Evolutionary conservation across 2,113 vertebrate genomes (phyloP).

Genomic region (Hemiprocne comata): DNA sequence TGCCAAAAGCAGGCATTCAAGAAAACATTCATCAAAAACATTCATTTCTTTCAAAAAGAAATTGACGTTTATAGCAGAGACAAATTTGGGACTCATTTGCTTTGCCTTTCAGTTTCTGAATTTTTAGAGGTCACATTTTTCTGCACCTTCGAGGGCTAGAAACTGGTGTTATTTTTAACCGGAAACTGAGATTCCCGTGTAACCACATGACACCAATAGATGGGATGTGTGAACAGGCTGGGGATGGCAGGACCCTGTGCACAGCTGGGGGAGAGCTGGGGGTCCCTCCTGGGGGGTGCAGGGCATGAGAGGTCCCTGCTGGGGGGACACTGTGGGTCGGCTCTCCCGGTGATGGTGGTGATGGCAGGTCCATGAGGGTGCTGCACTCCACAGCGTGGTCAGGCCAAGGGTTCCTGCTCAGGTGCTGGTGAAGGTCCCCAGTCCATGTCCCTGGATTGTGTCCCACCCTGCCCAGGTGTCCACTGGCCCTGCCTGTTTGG

Average conservation of each 20-base stretch:
- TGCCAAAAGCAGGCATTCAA: constrained; percentile 65
- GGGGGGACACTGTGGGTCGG: too few species aligned
- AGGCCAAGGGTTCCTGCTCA: too few species aligned
- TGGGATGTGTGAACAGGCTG: background rate
- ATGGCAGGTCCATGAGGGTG: too few species aligned
- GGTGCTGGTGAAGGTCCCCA: too few species aligned
- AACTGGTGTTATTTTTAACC: constrained; percentile 35
- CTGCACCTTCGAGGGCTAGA: constrained; percentile 25
- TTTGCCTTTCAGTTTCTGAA: constrained; percentile 46
- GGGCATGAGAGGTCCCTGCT: too few species aligned
- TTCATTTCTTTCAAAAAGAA: constrained; percentile 69
- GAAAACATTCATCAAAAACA: constrained; percentile 70
- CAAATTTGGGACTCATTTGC: constrained; percentile 63
- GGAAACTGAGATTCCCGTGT: background rate
- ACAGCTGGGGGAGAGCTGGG: rapidly evolving
- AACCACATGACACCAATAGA: background rate
- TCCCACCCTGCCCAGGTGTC: background rate
- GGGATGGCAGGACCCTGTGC: rapidly evolving
- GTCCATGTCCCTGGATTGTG: background rate
- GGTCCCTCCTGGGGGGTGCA: too few species aligned
- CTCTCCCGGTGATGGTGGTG: too few species aligned
- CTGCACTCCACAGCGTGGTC: too few species aligned
- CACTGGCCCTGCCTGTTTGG: rapidly evolving
- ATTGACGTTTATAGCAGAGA: constrained; percentile 62
- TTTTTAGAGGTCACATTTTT: constrained; percentile 48